Base-by-base conservation (phyloP, 1,140 invertebrate species). In the Bombus polaris region DNA sequence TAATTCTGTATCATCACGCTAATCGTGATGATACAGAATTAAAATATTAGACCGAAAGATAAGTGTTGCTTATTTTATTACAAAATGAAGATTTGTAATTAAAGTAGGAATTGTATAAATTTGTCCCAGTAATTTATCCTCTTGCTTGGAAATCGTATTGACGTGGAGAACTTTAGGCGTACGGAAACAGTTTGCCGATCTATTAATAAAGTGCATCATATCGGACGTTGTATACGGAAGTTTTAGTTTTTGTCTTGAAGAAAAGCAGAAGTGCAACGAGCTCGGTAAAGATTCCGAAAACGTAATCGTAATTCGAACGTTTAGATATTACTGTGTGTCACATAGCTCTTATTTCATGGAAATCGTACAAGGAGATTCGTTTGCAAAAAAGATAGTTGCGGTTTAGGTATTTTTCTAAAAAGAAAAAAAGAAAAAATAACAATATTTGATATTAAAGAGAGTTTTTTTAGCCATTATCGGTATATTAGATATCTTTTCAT, bases 181-280 rank as follows among this genome's bases (percentile, higher is more conserved):
- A 39, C 28, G 35, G 28, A 57, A 62, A 25, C 57, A 22, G 35
- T 28, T 62, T 12, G 75, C n/a, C 57, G 25, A 42, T 77, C 53
- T 62, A 77, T 77, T 77, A 77, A 77, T 62, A 62, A 77, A 39
- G 53, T 28, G 53, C 22, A 39, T 76, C 3, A 25, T 15, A 39
- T 57, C 75, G 35, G 10, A 77, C 37, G 22, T 37, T n/a, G 28
- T 1, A n/a, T 6, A 15, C 70, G 25, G 25, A 71, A 42, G 28
- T 42, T 42, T 42, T 28, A 25, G 25, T n/a, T 42, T 71, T 71
- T 37, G 25, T 42, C 13, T 42, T 8, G 3, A 28, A 12, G 10
- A 13, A 1, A n/a, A 42, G 1, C 70, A n/a, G 10, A 13, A 28
- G 37, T 13, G 1, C 3, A 28, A 71, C 3, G 10, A n/a, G 25